Percentiles rank a stretch among this genome's conserved stretches.
phyloP scores from a whole-genome alignment of 2,113 vertebrate species.

The Meles meles region DNA sequence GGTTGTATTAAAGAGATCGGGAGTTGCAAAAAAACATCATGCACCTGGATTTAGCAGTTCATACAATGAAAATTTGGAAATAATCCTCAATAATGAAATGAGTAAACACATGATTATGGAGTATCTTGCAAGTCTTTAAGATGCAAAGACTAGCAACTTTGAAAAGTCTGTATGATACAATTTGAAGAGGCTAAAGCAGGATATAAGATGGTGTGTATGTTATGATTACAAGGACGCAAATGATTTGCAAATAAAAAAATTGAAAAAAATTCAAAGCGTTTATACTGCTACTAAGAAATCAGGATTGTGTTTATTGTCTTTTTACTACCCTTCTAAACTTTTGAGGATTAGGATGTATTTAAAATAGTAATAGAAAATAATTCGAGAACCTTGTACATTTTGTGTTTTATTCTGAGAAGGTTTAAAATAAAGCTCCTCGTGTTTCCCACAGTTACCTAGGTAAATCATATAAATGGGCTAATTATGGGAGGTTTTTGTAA shows the following conservation, averaged over 20 bases:
- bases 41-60: background rate
- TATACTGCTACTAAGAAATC: background rate
- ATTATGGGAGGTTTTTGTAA: background rate
- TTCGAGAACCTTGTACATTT: background rate
- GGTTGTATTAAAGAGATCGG: background rate
- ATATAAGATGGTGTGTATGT: background rate
- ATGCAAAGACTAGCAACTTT: background rate
- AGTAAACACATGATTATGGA: background rate
- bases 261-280: background rate
- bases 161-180: background rate
- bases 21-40: background rate
- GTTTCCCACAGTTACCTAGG: background rate
- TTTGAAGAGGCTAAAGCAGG: background rate
- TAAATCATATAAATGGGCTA: background rate
- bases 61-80: background rate
- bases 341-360: background rate
- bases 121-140: background rate
- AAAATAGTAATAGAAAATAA: background rate
- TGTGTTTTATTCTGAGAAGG: background rate
- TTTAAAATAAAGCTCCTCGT: conserved; percentile 3
- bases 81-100: background rate
- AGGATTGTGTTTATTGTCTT: background rate
- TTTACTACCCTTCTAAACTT: background rate
- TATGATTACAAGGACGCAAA: background rate
- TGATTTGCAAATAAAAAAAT: background rate